Evolutionary conservation across 2,888 invertebrate species (phyloP), one percentile per base, ranked within the genome.

Genomic region (Leucoma salicis): DNA sequence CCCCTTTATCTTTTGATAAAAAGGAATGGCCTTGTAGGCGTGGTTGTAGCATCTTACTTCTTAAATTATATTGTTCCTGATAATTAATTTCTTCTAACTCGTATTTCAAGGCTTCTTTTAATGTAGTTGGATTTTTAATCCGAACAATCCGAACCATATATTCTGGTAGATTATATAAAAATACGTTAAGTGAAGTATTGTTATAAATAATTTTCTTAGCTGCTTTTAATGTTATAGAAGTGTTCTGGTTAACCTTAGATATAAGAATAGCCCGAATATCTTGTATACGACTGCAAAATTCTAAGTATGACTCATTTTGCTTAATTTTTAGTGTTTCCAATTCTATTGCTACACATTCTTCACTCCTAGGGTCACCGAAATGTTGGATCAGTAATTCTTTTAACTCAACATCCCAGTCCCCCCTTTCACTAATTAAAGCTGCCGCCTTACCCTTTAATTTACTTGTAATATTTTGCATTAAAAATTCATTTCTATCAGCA

Each of bases 91-190:
- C 35, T 10, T 44, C 39, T 2, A 7, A 18, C 0, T 35, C 39
- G 2, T 35, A 6, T 11, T 31, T 31, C 5, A 39, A 3, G 2
- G 44, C 44, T 7, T 14, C 5, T 10, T 39, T 35, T 5, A 37
- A 5, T 1, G 31, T 21, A 1, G 2, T 21, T 7, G 18, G 31
- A 8, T 14, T 27, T 2, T 39, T 44, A 12, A 44, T 6, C 7
- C 38, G 29, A 7, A 44, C 35, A n/a, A 36, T 14, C 6, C 28
- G 13, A 10, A 39, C 6, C n/a, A 39, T 10, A 1, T 44, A 35
- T 28, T 42, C 44, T 0, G 35, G 39, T 24, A 39, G 33, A n/a
- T 44, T 36, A 12, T 33, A 42, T 3, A 42, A 5, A 7, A 42
- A 42, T 1, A 42, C 36, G 7, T 42, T 42, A 0, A 42, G 11